phyloP scores from a whole-genome alignment of 2,888 invertebrate species.

The Lucinisca nassula region DNA sequence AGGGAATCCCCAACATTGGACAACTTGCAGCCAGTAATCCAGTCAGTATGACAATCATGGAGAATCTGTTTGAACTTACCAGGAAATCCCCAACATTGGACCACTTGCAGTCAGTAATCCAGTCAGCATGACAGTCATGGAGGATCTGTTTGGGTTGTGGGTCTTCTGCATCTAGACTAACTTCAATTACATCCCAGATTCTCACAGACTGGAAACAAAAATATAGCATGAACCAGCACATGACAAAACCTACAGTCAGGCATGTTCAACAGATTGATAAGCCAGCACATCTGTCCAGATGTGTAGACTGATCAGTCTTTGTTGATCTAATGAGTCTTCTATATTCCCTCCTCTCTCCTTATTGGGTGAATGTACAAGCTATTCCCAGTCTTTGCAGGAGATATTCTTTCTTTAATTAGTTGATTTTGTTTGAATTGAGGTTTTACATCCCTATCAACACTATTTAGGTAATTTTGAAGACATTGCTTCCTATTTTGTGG shows the following conservation, averaged over 20 bases:
- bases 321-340: no score
- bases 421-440: no score
- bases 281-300: not conserved
- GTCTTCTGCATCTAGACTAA: constrained; percentile 52
- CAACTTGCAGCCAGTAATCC: constrained; percentile 86
- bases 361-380: no score
- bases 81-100: constrained; percentile 84
- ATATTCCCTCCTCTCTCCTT: no score
- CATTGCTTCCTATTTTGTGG: no score
- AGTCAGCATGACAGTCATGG: constrained; percentile 85
- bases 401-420: no score
- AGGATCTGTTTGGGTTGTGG: constrained; percentile 53
- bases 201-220: constrained; percentile 74
- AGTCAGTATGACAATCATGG: constrained; percentile 85
- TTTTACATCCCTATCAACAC: no score
- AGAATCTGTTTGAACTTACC: constrained; percentile 42
- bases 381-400: no score
- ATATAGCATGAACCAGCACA: not conserved
- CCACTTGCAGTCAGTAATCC: constrained; percentile 86
- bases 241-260: not conserved
- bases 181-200: constrained; percentile 80
- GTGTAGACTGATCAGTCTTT: no score
- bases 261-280: not conserved
- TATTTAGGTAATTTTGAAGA: no score
- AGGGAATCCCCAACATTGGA: constrained; percentile 84